These are phyloP conservation scores for Osmerus eperlanus DNA, from an alignment of 2,113 vertebrate genomes.

Conservation along the genomic window DNA sequence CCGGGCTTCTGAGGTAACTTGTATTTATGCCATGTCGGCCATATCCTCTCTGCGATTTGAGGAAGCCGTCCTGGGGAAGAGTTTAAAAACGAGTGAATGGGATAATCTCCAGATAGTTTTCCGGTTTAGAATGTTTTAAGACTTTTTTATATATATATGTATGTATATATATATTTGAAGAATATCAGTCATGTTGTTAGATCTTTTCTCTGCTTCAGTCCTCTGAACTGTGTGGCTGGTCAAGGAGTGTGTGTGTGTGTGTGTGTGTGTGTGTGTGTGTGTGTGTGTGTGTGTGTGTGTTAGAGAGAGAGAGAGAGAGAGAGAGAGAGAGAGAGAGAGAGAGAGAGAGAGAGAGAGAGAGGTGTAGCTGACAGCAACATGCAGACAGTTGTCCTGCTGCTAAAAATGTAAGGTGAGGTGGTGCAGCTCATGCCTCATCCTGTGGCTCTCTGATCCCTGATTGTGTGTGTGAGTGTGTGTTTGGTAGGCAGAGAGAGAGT, in stretches of 20 bases:
- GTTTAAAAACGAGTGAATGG: too few relatives aligned
- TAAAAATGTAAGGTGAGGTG: slow-evolving; percentile 63
- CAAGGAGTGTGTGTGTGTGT: neutral
- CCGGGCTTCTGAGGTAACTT: too few relatives aligned
- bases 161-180: too few relatives aligned
- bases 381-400: slow-evolving; percentile 60
- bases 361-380: slow-evolving; percentile 35
- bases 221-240: neutral
- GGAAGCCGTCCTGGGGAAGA: too few relatives aligned
- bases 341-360: neutral
- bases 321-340: neutral
- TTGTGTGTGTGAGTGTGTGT: slow-evolving; percentile 43
- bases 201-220: too few relatives aligned
- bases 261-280: too few relatives aligned
- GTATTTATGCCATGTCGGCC: too few relatives aligned
- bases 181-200: too few relatives aligned
- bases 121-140: too few relatives aligned
- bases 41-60: too few relatives aligned
- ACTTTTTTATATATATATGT: too few relatives aligned
- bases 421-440: slow-evolving; percentile 56
- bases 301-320: neutral
- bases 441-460: slow-evolving; percentile 59
- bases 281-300: neutral
- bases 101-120: too few relatives aligned
- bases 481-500: slow-evolving; percentile 9